Evolutionary conservation across 2,797 vertebrate genomes (phyloP).

Genomic region (Octomys mimax): DNA sequence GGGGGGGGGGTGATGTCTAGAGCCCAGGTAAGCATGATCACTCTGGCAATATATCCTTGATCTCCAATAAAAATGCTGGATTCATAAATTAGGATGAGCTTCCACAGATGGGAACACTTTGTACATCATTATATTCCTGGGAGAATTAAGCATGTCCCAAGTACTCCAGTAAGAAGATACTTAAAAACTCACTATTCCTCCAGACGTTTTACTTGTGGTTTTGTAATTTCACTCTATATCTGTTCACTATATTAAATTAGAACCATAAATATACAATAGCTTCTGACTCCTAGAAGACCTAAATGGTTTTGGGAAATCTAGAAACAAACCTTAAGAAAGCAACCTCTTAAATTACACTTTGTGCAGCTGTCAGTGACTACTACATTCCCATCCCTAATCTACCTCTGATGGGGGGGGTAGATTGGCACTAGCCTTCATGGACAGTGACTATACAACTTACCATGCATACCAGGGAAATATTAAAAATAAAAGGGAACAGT

Average conservation of each 20-base stretch:
- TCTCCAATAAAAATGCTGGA: neutral
- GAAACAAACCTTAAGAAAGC: constrained; percentile 25
- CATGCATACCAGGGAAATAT: neutral
- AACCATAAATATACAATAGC: neutral
- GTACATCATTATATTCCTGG: neutral
- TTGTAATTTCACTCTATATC: constrained; percentile 9
- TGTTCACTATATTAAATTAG: neutral
- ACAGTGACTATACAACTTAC: neutral
- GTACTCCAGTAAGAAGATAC: neutral
- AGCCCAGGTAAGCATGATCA: constrained; percentile 22
- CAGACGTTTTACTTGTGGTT: neutral
- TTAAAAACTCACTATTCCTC: neutral
- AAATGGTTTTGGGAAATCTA: neutral
- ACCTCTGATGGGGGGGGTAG: no score
- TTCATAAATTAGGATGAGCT: neutral
- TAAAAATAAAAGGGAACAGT: neutral
- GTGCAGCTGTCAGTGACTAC: neutral
- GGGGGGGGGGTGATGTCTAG: neutral
- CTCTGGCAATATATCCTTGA: neutral
- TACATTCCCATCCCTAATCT: neutral
- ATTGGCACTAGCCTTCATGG: constrained; percentile 49
- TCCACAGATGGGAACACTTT: neutral
- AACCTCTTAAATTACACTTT: constrained; percentile 42
- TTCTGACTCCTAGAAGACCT: neutral
- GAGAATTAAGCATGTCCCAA: neutral